Conservation (phyloP, 2,797 vertebrate species). For the Oryzias sinensis region DNA sequence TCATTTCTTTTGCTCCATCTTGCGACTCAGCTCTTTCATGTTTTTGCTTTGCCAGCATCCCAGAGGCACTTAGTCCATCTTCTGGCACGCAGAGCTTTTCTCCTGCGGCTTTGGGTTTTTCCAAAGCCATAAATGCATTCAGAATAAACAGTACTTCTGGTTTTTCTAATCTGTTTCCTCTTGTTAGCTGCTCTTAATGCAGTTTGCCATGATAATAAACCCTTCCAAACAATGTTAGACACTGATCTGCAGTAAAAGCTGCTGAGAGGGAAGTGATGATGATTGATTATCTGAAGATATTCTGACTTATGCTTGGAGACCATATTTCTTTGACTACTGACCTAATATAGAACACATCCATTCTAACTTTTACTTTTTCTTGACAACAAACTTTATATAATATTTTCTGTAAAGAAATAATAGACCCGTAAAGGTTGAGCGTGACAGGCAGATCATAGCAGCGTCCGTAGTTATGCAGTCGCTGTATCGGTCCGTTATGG, state of each 20-base stretch:
- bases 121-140: constrained; percentile 22
- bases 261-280: neutral
- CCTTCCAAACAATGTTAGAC: neutral
- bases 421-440: too few relatives aligned
- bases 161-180: constrained; percentile 13
- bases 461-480: too few relatives aligned
- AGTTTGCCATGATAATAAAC: neutral
- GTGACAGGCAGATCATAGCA: too few relatives aligned
- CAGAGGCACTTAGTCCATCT: constrained; percentile 22
- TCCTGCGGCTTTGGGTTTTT: constrained; percentile 10
- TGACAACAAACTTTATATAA: too few relatives aligned
- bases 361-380: too few relatives aligned
- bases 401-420: too few relatives aligned
- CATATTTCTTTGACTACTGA: too few relatives aligned
- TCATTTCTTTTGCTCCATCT: neutral
- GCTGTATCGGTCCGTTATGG: too few relatives aligned
- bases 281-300: neutral
- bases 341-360: too few relatives aligned
- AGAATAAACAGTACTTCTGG: constrained; percentile 3
- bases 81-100: constrained; percentile 17
- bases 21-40: constrained; percentile 16
- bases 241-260: neutral
- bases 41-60: constrained; percentile 10
- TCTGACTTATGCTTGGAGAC: too few relatives aligned
- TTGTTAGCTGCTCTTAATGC: constrained; percentile 9